Conservation (phyloP, 1,140 invertebrate species). For the Drosophila willistoni region DNA sequence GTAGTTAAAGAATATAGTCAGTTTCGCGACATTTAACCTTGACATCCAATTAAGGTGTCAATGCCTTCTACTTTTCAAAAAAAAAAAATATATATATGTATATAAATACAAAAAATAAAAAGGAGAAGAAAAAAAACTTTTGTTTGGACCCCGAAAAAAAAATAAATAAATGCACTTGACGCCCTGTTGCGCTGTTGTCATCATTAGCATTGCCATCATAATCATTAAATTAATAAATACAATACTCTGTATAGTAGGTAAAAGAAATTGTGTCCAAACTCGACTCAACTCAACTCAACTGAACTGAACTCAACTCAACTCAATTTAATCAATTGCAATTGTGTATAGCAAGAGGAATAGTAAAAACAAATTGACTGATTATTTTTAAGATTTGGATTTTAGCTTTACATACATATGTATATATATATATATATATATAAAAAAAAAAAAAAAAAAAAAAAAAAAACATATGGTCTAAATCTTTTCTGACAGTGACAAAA, state of each 20-base stretch:
- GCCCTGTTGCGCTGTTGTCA: conserved; percentile 19
- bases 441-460: too few species aligned
- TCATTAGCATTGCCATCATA: conserved; percentile 76
- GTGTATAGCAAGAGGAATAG: conserved; percentile 26
- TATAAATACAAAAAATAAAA: too few species aligned
- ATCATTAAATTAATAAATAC: conserved; percentile 77
- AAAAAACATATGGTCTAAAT: not conserved
- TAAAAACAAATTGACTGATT: conserved; percentile 19
- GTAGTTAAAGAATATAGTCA: conserved; percentile 45
- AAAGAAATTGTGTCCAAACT: conserved; percentile 13
- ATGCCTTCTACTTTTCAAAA: conserved; percentile 45
- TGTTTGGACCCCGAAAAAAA: conserved; percentile 17
- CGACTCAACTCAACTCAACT: conserved; percentile 2
- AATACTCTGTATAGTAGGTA: conserved; percentile 21
- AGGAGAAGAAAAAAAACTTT: not conserved
- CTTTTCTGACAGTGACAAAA: not conserved
- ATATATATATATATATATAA: not conserved
- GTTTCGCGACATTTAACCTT: conserved; percentile 60
- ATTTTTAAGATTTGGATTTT: conserved; percentile 11
- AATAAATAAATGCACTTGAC: conserved; percentile 61
- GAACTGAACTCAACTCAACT: conserved; percentile 11
- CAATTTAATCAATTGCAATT: conserved; percentile 37
- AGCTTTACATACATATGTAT: not conserved
- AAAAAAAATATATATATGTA: too few species aligned
- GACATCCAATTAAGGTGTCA: conserved; percentile 79